phyloP scores from a whole-genome alignment of 1,140 invertebrate genomes.

The Apis cerana region DNA sequence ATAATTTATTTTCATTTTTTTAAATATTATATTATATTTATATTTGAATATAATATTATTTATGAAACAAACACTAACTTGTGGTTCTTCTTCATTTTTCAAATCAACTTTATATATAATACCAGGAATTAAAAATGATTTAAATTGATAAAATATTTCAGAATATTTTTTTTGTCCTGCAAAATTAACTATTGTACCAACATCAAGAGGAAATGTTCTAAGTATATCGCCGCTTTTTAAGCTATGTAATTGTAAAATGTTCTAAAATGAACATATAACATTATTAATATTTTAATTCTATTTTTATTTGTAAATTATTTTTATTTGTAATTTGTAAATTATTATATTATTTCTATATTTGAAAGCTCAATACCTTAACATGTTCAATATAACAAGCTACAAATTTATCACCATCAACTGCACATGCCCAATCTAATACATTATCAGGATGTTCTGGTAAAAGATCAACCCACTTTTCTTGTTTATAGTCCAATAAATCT shows the following conservation, averaged over 20 bases:
- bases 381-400: conserved; percentile 95
- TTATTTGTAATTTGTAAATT: accelerated
- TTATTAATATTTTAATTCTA: neutral
- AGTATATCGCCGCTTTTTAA: conserved; percentile 88
- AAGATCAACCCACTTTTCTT: conserved; percentile 92
- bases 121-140: conserved; percentile 95
- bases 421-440: conserved; percentile 93
- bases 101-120: conserved; percentile 95
- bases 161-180: conserved; percentile 92
- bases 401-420: conserved; percentile 93
- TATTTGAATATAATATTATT: neutral
- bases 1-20: conserved; percentile 13
- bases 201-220: conserved; percentile 89
- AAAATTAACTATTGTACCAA: conserved; percentile 92
- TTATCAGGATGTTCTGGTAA: conserved; percentile 92
- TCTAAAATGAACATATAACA: conserved; percentile 82
- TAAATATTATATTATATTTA: neutral
- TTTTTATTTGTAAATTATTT: neutral
- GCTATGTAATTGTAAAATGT: conserved; percentile 91
- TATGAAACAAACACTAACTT: conserved; percentile 79
- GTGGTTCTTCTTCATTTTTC: conserved; percentile 84
- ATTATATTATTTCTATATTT: neutral
- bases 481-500: conserved; percentile 89
- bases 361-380: conserved; percentile 88
- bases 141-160: conserved; percentile 97